phyloP scores from a whole-genome alignment of 2,113 vertebrate species.

The Phodopus roborovskii region DNA sequence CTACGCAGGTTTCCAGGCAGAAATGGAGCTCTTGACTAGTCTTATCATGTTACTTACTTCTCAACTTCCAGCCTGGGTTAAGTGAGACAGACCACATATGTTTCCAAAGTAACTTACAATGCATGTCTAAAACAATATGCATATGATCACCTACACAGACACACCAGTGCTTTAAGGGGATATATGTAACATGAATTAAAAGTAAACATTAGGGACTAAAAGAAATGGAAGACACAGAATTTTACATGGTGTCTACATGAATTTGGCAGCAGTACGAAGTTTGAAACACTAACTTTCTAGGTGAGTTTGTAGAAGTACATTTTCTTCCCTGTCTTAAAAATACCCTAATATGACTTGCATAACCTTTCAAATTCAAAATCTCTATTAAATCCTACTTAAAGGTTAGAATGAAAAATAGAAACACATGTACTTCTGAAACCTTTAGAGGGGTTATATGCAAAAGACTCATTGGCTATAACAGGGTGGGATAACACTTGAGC shows the following conservation, averaged over 20 bases:
- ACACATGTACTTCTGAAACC: background rate
- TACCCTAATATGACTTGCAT: background rate
- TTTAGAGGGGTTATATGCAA: background rate
- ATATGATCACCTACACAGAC: background rate
- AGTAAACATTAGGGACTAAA: background rate
- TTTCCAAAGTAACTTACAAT: background rate
- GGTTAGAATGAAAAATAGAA: slow-evolving; percentile 61
- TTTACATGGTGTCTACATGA: background rate
- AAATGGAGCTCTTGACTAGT: background rate
- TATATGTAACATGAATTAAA: background rate
- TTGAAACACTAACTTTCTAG: background rate
- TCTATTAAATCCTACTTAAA: slow-evolving; percentile 57
- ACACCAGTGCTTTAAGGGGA: background rate
- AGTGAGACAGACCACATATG: background rate
- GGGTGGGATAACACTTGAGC: background rate
- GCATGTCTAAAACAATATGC: background rate
- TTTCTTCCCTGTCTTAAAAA: slow-evolving; percentile 14
- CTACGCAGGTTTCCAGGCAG: background rate
- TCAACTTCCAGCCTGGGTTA: background rate
- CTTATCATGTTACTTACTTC: background rate
- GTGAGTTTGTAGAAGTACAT: background rate
- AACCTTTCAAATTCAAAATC: slow-evolving; percentile 48
- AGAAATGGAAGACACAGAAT: background rate
- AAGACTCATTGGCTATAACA: background rate
- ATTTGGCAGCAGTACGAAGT: background rate